These are phyloP conservation scores for Tetranychus piercei DNA, from an alignment of 2,888 invertebrate species.

Conservation along the genomic window DNA sequence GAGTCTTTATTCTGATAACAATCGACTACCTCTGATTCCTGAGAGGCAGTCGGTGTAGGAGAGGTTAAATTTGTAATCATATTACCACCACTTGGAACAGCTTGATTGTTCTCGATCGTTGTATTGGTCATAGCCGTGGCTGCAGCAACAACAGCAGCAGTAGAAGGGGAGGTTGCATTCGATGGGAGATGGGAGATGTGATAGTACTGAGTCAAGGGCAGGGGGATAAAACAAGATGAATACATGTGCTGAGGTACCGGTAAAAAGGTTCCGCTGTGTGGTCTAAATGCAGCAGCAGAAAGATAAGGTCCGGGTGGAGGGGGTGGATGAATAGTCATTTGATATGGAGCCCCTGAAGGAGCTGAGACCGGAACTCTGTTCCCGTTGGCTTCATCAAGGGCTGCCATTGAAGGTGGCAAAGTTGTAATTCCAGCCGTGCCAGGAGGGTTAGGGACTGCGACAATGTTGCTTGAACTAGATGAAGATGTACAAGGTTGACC, in stretches of 20 bases:
- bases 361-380: too few relatives aligned
- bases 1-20: too few relatives aligned
- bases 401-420: too few relatives aligned
- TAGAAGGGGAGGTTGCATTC: background rate
- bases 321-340: background rate
- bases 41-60: background rate
- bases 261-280: background rate
- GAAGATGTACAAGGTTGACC: too few relatives aligned
- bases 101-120: too few relatives aligned
- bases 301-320: background rate
- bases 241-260: constrained; percentile 4
- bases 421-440: too few relatives aligned
- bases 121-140: too few relatives aligned
- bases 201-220: constrained; percentile 5
- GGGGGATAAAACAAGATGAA: background rate
- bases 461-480: background rate
- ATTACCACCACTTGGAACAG: background rate
- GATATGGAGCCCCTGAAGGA: background rate
- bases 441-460: background rate
- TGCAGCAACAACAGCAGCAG: too few relatives aligned
- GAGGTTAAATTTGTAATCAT: background rate
- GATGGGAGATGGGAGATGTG: background rate
- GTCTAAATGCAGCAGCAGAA: background rate
- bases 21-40: background rate
- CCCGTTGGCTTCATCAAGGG: too few relatives aligned